Base-by-base conservation (phyloP, 2,888 invertebrate species). In the Xylota segnis region DNA sequence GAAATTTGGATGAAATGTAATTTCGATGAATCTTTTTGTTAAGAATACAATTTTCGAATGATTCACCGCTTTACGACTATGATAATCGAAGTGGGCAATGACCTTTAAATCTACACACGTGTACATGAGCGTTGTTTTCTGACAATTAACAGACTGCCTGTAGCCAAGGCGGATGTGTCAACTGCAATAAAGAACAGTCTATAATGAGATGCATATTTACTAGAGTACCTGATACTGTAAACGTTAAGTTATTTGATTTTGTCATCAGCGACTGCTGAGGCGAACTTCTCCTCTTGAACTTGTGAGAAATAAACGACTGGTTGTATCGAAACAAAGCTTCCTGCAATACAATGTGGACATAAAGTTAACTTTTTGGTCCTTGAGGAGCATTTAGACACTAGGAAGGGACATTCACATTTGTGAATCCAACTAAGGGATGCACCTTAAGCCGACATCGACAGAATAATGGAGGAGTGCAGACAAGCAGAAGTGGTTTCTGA, bases 81-180 rank as follows among this genome's bases (percentile, higher is more conserved):
- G 59, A 40, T 16, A 34, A 18, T 6, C 16, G 1, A 10, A 68
- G 16, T 40, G 40, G 27, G 4, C 40, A 68, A 54, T 6, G 66
- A 68, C 37, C 66, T 54, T 52, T 27, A 40, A 66, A 18, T 65
- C 32, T 29, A 14, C 43, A 14, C n/a, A 29, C 43, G 23, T 50
- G 50, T 29, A 14, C 43, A 14, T 9, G 16, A 27, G 23, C 23
- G 50, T 7, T 50, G 23, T 50, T 12, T 23, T 47, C 1, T 9
- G 23, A 12, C 18, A 10, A 50, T 50, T 50, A 50, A 23, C 18
- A 50, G 23, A 50, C 50, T 16, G 1, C 4, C 0, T 45, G 2
- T 45, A 45, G 45, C 16, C 45, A 50, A 18, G 2, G 23, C 4
- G 47, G 47, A 5, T 40, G 6, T 12, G 5, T 16, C 9, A 4